phyloP scores from a whole-genome alignment of 2,888 invertebrate genomes.

The Hemaris fuciformis region DNA sequence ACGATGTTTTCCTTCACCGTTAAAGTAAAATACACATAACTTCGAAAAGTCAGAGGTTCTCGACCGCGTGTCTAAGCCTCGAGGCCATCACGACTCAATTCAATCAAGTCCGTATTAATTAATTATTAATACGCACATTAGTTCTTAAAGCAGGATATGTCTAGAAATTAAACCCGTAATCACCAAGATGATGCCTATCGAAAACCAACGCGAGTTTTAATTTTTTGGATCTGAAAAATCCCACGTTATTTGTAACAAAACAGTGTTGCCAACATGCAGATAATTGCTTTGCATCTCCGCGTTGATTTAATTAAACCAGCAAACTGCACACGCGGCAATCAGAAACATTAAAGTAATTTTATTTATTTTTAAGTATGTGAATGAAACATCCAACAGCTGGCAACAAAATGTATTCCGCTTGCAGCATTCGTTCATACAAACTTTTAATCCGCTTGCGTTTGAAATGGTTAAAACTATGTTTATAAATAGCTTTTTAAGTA shows the following conservation, averaged over 20 bases:
- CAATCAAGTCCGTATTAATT: too few relatives aligned
- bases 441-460: not conserved
- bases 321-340: not conserved
- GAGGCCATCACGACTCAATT: too few relatives aligned
- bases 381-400: slow-evolving; percentile 5
- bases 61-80: too few relatives aligned
- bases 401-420: slow-evolving; percentile 3
- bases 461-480: not conserved
- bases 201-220: not conserved
- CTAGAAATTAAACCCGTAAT: too few relatives aligned
- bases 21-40: too few relatives aligned
- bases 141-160: too few relatives aligned
- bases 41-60: too few relatives aligned
- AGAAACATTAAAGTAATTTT: not conserved
- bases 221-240: not conserved
- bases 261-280: not conserved
- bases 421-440: not conserved
- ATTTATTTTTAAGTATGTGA: not conserved
- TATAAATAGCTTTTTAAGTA: not conserved
- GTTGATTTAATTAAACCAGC: not conserved
- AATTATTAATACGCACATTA: too few relatives aligned
- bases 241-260: not conserved
- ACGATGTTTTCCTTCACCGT: too few relatives aligned
- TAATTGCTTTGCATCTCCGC: not conserved
- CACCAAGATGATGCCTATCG: too few relatives aligned